Percentiles rank a stretch among this genome's conserved stretches.
phyloP scores from a whole-genome alignment of 2,888 invertebrate species.

The Xestia sexstrigata region DNA sequence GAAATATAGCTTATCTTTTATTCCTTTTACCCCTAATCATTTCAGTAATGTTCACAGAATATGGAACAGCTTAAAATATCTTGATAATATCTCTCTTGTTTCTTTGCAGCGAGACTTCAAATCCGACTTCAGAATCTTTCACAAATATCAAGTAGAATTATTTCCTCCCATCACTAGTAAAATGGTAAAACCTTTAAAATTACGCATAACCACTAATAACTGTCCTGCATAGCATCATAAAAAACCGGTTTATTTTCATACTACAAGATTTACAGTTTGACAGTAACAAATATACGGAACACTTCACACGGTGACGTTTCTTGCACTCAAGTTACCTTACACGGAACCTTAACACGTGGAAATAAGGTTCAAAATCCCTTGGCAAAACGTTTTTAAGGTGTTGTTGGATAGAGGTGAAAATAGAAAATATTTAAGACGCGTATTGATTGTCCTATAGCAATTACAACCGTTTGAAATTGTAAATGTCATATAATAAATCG shows the following conservation, averaged over 20 bases:
- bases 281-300: constrained; percentile 68
- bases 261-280: constrained; percentile 62
- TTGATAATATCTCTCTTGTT: not conserved
- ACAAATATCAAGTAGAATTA: not conserved
- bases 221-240: constrained; percentile 39
- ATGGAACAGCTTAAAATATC: not conserved
- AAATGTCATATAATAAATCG: constrained; percentile 73
- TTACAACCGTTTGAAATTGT: constrained; percentile 72
- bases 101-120: not conserved
- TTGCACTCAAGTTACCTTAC: not conserved
- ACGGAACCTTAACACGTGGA: not conserved
- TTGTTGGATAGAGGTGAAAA: constrained; percentile 12
- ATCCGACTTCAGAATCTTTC: not conserved
- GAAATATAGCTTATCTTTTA: too few relatives aligned
- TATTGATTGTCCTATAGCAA: constrained; percentile 74
- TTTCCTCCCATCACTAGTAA: constrained; percentile 20
- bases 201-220: constrained; percentile 38
- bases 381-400: not conserved
- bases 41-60: not conserved
- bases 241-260: constrained; percentile 66
- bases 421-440: constrained; percentile 66
- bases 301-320: constrained; percentile 19
- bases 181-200: constrained; percentile 28
- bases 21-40: too few relatives aligned
- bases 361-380: constrained; percentile 29